Evolutionary conservation across 2,888 invertebrate species (phyloP), one percentile per base, ranked within the genome.

Genomic region (Pasiphila rectangulata): DNA sequence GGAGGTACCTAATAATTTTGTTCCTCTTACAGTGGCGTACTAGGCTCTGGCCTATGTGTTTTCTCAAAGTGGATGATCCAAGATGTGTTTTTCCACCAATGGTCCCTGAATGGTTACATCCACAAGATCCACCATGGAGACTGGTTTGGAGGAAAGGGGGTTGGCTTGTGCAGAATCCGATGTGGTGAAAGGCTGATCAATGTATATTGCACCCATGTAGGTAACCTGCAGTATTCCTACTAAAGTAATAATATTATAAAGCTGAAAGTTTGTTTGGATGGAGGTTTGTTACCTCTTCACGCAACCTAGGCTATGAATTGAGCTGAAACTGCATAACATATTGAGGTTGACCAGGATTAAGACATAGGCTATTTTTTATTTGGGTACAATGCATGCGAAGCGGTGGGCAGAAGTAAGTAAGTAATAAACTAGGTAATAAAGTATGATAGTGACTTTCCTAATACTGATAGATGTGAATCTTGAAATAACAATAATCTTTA

Each of bases 131-230:
- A 96, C 56, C 99, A 99, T 75, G 99, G 97, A 0, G 99, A 99
- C 79, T 99, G 99, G 99, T 99, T 97, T 82, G 98, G 98, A 24
- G 98, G 98, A 2, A 99, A 99, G 90, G 98, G 97, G 6, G 93
- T 97, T 25, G 97, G 96, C 1, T 82, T 97, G 13, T 96, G 96
- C 69, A 91, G 92, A 63, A 90, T 97, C 27, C 90, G 91, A 59
- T 89, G 93, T 48, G 89, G 92, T 17, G 92, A 94, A 36, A 88
- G 92, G 56, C 85, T 89, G 38, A 88, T 99, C 40, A 95, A 98
- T 81, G 87, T 99, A 46, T 99, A 98, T 79, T 93, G 95, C 59
- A 95, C 98, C 56, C 99, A 99, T 92, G 97, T 97, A 90, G 91
- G 93, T 90, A 39, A 20, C n/a, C n/a, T n/a, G n/a, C n/a, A n/a